Conservation (phyloP, 2,888 invertebrate species). For the Agriopis marginaria region DNA sequence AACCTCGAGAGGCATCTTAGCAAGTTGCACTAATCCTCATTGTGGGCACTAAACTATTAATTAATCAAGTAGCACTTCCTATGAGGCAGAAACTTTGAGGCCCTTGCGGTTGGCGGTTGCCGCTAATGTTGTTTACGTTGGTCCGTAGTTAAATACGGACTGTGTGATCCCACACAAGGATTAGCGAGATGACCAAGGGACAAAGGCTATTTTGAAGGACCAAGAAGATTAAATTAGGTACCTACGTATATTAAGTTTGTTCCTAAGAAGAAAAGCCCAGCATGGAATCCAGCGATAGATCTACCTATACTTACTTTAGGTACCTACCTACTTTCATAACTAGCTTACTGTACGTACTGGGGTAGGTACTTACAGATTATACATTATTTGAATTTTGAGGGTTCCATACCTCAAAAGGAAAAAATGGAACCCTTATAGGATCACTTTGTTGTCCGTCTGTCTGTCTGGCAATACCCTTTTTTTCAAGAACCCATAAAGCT, state of each 20-base stretch:
- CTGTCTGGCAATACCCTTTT: too few species aligned
- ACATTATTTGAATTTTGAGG: too few species aligned
- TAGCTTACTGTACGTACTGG: too few species aligned
- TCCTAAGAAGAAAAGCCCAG: not conserved
- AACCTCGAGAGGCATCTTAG: slow-evolving; percentile 56
- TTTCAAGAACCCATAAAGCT: too few species aligned
- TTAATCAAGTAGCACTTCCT: slow-evolving; percentile 64
- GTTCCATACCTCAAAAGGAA: too few species aligned
- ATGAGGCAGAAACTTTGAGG: slow-evolving; percentile 60
- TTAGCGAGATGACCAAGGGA: slow-evolving; percentile 50
- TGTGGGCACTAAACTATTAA: slow-evolving; percentile 64
- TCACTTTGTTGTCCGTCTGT: too few species aligned
- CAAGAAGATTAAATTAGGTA: slow-evolving; percentile 18
- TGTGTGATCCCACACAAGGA: slow-evolving; percentile 48
- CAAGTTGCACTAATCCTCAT: slow-evolving; percentile 60
- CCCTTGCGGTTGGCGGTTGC: slow-evolving; percentile 67
- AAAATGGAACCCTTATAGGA: too few species aligned
- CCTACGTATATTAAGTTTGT: not conserved
- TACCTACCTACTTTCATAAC: too few species aligned
- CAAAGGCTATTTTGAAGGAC: slow-evolving; percentile 34
- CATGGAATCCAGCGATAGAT: too few species aligned
- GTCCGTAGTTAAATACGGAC: slow-evolving; percentile 68
- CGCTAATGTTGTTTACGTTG: slow-evolving; percentile 74
- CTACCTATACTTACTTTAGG: not conserved
- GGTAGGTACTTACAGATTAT: too few species aligned